Conservation (phyloP, 2,113 vertebrate genomes). For the Aleadryas rufinucha region DNA sequence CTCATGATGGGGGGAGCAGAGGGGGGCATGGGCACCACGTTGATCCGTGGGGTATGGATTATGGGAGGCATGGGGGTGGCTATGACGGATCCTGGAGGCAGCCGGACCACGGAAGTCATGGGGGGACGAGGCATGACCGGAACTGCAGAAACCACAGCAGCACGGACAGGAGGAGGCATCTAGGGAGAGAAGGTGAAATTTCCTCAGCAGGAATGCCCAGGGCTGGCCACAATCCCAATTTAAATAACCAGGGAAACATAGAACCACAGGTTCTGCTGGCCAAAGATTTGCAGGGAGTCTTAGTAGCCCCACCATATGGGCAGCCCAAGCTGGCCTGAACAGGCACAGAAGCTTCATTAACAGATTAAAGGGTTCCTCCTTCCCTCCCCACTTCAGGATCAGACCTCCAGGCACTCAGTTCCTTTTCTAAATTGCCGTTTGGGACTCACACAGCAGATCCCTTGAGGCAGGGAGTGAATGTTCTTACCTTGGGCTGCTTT, state of each 20-base stretch:
- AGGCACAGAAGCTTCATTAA: background rate
- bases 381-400: background rate
- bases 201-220: background rate
- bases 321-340: background rate
- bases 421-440: background rate
- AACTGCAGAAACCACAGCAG: slow-evolving; percentile 90
- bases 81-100: slow-evolving; percentile 87
- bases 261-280: background rate
- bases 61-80: slow-evolving; percentile 89
- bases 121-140: slow-evolving; percentile 91
- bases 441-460: background rate
- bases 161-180: slow-evolving; percentile 88
- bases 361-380: background rate
- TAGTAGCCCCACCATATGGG: accelerated
- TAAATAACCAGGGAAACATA: background rate
- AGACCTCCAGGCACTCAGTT: background rate
- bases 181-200: slow-evolving; percentile 9
- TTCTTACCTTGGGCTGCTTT: background rate
- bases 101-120: slow-evolving; percentile 87
- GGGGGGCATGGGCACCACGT: slow-evolving; percentile 94
- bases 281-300: background rate
- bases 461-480: background rate
- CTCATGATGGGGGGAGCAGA: slow-evolving; percentile 89
- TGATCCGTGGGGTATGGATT: slow-evolving; percentile 89
- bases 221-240: background rate